A percentile compares a stretch with the other conserved stretches of the same genome.
These are phyloP conservation scores for Lasioglossum calceatum DNA, from an alignment of 2,888 invertebrate genomes.

Conservation along the genomic window DNA sequence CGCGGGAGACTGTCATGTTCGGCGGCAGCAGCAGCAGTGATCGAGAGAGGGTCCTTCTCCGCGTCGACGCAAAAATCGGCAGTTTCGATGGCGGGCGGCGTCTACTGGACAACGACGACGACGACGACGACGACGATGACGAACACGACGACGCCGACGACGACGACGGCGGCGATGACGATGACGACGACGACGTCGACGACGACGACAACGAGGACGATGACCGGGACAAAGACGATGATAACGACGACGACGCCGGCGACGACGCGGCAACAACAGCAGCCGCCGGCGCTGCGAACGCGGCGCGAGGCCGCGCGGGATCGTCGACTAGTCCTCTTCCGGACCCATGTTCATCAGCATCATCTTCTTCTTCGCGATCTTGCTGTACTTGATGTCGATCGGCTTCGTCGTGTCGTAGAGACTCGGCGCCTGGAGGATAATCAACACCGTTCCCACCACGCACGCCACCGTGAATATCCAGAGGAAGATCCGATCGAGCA, in stretches of 20 bases:
- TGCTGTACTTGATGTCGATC: slow-evolving; percentile 95
- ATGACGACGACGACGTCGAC: slow-evolving; percentile 25
- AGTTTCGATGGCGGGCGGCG: slow-evolving; percentile 69
- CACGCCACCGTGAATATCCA: slow-evolving; percentile 98
- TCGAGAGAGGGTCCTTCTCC: slow-evolving; percentile 68
- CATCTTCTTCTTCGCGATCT: slow-evolving; percentile 96
- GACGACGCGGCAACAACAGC: slow-evolving; percentile 27
- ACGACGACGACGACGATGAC: slow-evolving; percentile 22
- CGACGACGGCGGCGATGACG: slow-evolving; percentile 21
- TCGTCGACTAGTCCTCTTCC: slow-evolving; percentile 86
- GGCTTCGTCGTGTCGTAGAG: slow-evolving; percentile 96
- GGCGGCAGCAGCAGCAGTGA: slow-evolving; percentile 39
- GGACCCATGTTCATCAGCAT: slow-evolving; percentile 95
- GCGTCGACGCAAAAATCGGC: slow-evolving; percentile 72
- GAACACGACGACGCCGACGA: slow-evolving; percentile 26
- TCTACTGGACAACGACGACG: slow-evolving; percentile 34
- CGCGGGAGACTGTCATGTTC: slow-evolving; percentile 26
- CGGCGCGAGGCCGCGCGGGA: slow-evolving; percentile 74
- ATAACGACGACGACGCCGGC: slow-evolving; percentile 36
- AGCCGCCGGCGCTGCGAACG: slow-evolving; percentile 50
- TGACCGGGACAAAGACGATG: neutral
- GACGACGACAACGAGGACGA: slow-evolving; percentile 18
- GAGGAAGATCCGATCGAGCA: slow-evolving; percentile 97
- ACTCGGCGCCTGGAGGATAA: slow-evolving; percentile 95
- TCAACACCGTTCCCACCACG: slow-evolving; percentile 94